These are phyloP conservation scores for Hephaestus fuliginosus DNA, from an alignment of 2,797 vertebrate species.

Conservation along the genomic window DNA sequence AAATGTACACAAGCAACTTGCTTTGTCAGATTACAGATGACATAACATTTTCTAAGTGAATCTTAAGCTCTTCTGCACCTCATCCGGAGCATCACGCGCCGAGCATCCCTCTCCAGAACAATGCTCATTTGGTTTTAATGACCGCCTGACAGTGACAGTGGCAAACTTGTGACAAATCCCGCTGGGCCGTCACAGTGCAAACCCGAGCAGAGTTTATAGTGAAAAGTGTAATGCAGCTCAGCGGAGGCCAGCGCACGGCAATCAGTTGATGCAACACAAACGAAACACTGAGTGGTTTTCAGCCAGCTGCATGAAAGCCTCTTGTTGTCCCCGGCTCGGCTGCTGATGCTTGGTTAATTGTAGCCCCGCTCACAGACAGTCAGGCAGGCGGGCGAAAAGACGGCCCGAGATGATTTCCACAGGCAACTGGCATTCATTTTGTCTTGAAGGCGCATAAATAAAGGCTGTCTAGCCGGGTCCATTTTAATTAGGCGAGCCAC, in stretches of 20 bases:
- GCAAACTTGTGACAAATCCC: conserved; percentile 72
- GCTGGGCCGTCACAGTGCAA: conserved; percentile 37
- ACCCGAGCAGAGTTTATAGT: conserved; percentile 33
- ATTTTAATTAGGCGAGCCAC: conserved; percentile 81
- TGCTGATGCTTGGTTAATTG: conserved; percentile 75
- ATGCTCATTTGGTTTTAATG: conserved; percentile 74
- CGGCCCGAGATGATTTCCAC: conserved; percentile 72
- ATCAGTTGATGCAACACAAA: conserved; percentile 80
- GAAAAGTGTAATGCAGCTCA: conserved; percentile 41
- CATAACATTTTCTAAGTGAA: conserved; percentile 59
- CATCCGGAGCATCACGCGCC: neutral
- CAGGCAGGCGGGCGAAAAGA: conserved; percentile 44
- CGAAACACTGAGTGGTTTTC: conserved; percentile 73
- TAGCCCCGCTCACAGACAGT: conserved; percentile 63
- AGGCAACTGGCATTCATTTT: conserved; percentile 77
- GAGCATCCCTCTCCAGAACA: conserved; percentile 36
- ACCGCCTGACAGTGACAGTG: conserved; percentile 64
- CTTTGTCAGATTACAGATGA: conserved; percentile 61
- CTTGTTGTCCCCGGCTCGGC: conserved; percentile 64
- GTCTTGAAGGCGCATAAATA: conserved; percentile 78
- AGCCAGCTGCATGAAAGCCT: conserved; percentile 68
- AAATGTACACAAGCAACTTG: conserved; percentile 48
- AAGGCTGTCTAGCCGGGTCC: conserved; percentile 75
- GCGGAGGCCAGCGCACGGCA: conserved; percentile 49
- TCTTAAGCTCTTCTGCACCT: conserved; percentile 38